These are phyloP conservation scores for Amniataba percoides DNA, from an alignment of 2,797 vertebrate genomes.

Conservation along the genomic window DNA sequence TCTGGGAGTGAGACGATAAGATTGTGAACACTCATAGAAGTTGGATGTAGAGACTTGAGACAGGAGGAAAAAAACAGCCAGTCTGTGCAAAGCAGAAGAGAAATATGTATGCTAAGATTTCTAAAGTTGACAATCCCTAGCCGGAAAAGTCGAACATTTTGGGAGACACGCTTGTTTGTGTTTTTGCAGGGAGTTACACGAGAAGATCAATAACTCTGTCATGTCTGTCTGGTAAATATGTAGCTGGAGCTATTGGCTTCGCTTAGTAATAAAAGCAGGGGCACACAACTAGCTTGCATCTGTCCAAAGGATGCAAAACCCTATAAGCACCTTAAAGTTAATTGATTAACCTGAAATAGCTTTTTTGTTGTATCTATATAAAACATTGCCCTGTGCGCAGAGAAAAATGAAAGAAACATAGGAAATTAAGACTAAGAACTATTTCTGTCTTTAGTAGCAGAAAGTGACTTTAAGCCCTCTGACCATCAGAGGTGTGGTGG, in stretches of 20 bases:
- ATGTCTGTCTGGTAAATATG: constrained; percentile 1
- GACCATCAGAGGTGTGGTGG: background rate
- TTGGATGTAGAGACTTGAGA: background rate
- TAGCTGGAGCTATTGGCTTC: background rate
- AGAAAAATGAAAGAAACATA: no score
- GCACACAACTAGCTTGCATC: background rate
- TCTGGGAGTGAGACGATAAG: background rate
- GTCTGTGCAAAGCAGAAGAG: background rate
- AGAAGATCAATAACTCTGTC: background rate
- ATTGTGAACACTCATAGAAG: background rate
- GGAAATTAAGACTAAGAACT: no score
- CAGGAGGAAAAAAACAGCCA: background rate
- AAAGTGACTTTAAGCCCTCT: constrained; percentile 3
- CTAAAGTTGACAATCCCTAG: constrained; percentile 1
- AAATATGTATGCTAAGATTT: background rate
- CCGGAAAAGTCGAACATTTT: background rate
- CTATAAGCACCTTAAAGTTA: background rate
- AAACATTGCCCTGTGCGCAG: background rate
- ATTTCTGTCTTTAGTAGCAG: background rate
- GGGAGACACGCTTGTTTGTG: background rate
- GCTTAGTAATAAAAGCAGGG: background rate
- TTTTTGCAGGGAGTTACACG: background rate
- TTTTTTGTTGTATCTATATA: background rate
- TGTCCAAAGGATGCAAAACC: background rate
- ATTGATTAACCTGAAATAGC: background rate